These are phyloP conservation scores for Samia ricini DNA, from an alignment of 1,140 invertebrate species.

Conservation along the genomic window DNA sequence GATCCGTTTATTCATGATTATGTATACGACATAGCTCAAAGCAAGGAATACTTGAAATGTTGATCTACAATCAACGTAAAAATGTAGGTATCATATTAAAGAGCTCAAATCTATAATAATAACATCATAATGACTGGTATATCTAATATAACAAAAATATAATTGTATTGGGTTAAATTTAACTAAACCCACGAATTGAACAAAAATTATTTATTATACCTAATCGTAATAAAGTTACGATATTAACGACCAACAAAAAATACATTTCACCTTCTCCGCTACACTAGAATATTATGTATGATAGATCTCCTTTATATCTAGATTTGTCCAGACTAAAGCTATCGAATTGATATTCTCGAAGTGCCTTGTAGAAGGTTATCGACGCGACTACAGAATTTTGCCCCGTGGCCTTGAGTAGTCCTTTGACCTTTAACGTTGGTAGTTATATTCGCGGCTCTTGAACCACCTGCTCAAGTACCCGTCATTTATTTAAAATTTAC, in stretches of 20 bases:
- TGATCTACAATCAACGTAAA: too few relatives aligned
- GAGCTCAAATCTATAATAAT: too few relatives aligned
- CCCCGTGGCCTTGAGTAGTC: constrained; percentile 55
- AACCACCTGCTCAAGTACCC: constrained; percentile 58
- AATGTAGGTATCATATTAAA: too few relatives aligned
- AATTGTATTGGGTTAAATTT: too few relatives aligned
- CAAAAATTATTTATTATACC: too few relatives aligned
- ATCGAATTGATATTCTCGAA: constrained; percentile 16
- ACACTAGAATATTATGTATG: background rate
- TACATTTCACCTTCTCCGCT: background rate
- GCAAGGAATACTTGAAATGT: too few relatives aligned
- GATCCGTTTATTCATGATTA: too few relatives aligned
- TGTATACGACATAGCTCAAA: too few relatives aligned
- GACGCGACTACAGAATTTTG: constrained; percentile 46
- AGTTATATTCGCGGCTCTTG: constrained; percentile 36
- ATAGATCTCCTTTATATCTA: background rate
- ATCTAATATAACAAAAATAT: too few relatives aligned
- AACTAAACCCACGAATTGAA: too few relatives aligned
- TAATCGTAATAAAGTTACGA: too few relatives aligned
- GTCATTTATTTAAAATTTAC: constrained; percentile 6
- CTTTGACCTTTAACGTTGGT: constrained; percentile 51
- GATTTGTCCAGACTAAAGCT: background rate
- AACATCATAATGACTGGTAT: too few relatives aligned
- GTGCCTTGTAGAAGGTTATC: constrained; percentile 50
- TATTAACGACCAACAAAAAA: background rate